Conservation (phyloP, 2,113 vertebrate species). For the Sapajus apella region DNA sequence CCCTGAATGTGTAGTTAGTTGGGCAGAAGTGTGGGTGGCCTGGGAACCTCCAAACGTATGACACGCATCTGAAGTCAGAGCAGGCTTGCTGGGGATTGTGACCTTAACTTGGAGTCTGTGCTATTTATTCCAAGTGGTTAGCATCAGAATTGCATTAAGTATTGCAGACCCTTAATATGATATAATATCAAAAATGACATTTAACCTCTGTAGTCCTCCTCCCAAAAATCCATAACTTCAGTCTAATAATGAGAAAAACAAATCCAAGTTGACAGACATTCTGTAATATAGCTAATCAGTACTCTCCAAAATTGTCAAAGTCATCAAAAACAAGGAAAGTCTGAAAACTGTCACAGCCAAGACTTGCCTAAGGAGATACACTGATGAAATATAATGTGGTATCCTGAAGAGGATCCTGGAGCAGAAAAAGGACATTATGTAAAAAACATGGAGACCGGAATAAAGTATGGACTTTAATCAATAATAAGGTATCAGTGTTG, state of each 20-base stretch:
- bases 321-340: conserved; percentile 6
- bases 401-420: background rate
- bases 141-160: background rate
- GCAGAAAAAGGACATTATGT: background rate
- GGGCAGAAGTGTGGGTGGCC: background rate
- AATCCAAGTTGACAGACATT: background rate
- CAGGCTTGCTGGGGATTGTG: background rate
- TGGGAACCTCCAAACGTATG: background rate
- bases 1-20: background rate
- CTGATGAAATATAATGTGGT: background rate
- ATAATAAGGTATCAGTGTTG: background rate
- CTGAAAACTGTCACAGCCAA: background rate
- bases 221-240: background rate
- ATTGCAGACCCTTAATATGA: background rate
- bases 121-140: background rate
- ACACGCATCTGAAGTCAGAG: background rate
- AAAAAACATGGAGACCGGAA: background rate
- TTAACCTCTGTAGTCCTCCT: background rate
- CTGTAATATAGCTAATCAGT: background rate
- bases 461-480: background rate
- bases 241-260: background rate
- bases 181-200: background rate
- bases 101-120: background rate
- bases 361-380: background rate
- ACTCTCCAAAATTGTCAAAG: background rate